These are phyloP conservation scores for Drosophila rellima DNA, from an alignment of 2,888 invertebrate genomes.

Conservation along the genomic window DNA sequence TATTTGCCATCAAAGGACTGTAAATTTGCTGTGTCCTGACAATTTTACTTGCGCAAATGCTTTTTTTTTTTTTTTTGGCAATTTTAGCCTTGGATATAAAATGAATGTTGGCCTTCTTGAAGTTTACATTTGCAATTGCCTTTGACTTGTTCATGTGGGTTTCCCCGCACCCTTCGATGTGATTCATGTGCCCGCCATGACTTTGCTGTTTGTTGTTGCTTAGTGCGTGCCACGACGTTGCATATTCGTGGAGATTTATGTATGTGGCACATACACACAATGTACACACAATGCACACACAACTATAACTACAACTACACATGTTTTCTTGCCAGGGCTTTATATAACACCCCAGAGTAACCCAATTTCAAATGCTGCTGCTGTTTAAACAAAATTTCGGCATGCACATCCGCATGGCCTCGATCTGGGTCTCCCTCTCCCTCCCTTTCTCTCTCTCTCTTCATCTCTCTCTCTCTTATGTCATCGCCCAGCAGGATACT, in stretches of 20 bases:
- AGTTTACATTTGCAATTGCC: slow-evolving; percentile 52
- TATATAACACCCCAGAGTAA: slow-evolving; percentile 65
- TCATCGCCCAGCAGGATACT: slow-evolving; percentile 42
- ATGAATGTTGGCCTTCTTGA: slow-evolving; percentile 52
- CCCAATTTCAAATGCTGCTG: slow-evolving; percentile 67
- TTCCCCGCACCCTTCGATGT: slow-evolving; percentile 17
- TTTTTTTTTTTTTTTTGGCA: slow-evolving; percentile 16
- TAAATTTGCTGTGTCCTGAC: slow-evolving; percentile 39
- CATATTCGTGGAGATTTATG: slow-evolving; percentile 70
- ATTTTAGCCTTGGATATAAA: slow-evolving; percentile 35
- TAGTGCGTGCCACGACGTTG: slow-evolving; percentile 55
- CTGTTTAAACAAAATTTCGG: slow-evolving; percentile 72
- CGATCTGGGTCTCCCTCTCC: slow-evolving; percentile 31
- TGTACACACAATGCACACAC: slow-evolving; percentile 21
- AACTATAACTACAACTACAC: slow-evolving; percentile 31
- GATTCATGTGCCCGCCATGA: slow-evolving; percentile 54
- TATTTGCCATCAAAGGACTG: slow-evolving; percentile 26
- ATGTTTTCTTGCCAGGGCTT: slow-evolving; percentile 43
- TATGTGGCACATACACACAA: slow-evolving; percentile 23
- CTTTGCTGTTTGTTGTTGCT: slow-evolving; percentile 43
- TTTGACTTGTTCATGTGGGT: slow-evolving; percentile 44
- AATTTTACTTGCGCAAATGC: slow-evolving; percentile 22
- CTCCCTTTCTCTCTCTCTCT: not conserved
- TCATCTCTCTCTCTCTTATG: slow-evolving; percentile 12
- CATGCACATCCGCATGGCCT: slow-evolving; percentile 49